Conservation (phyloP, 2,113 vertebrate genomes). For the Murina feae region DNA sequence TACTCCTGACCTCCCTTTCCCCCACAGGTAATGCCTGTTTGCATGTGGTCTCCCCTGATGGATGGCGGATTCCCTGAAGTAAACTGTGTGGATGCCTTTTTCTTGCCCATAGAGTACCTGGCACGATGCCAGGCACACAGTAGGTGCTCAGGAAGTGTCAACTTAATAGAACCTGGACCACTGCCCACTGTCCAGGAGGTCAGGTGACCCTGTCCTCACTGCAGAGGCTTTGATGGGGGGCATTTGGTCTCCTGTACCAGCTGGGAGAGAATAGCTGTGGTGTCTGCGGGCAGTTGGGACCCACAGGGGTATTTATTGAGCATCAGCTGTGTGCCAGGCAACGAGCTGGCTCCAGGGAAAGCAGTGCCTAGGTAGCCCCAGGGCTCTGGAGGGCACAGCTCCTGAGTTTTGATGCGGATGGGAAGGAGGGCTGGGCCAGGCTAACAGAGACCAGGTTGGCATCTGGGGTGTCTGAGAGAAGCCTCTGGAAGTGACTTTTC, state of each 20-base stretch:
- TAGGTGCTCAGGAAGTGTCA: neutral
- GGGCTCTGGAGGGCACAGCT: neutral
- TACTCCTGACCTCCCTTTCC: neutral
- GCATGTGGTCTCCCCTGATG: neutral
- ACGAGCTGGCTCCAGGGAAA: neutral
- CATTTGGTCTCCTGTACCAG: neutral
- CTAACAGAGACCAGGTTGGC: neutral
- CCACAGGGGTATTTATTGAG: neutral
- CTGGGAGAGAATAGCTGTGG: neutral
- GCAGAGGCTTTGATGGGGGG: neutral
- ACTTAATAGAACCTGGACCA: neutral
- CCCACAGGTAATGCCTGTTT: neutral
- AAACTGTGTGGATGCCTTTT: neutral
- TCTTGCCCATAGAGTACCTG: neutral
- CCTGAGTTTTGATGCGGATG: neutral
- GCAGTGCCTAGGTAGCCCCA: no score
- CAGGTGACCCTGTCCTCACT: no score
- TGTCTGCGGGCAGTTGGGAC: neutral
- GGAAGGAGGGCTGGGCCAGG: neutral
- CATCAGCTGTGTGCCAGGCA: neutral
- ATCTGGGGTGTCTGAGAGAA: neutral
- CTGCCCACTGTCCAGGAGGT: accelerated
- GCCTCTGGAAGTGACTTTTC: neutral
- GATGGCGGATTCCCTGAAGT: neutral
- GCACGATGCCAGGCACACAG: neutral